phyloP scores from a whole-genome alignment of 2,888 invertebrate species.

The Unio delphinus region DNA sequence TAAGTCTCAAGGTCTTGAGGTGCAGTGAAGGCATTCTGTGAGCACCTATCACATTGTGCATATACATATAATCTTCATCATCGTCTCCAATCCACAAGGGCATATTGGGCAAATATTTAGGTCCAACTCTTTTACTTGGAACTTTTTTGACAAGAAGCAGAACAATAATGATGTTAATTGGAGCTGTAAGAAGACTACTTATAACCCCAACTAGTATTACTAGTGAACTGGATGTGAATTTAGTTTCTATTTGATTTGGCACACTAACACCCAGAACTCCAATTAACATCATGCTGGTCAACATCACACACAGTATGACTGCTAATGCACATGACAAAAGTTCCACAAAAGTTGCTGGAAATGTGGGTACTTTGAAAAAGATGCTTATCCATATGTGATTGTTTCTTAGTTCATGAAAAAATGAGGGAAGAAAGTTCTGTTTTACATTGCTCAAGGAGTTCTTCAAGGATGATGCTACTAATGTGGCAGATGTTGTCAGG shows the following conservation, averaged over 20 bases:
- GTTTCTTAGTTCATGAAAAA: conserved; percentile 41
- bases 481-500: conserved; percentile 16
- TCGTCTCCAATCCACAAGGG: too few relatives aligned
- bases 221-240: conserved; percentile 18
- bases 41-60: too few relatives aligned
- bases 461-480: conserved; percentile 26
- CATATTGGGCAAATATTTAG: too few relatives aligned
- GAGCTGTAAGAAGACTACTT: conserved; percentile 39
- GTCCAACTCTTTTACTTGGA: too few relatives aligned
- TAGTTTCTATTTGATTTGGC: conserved; percentile 22
- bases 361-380: conserved; percentile 46
- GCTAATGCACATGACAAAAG: conserved; percentile 56
- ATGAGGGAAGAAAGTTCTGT: conserved; percentile 27
- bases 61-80: too few relatives aligned
- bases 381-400: conserved; percentile 65
- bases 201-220: conserved; percentile 42
- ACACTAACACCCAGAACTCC: conserved; percentile 44
- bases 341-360: conserved; percentile 46
- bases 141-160: conserved; percentile 26
- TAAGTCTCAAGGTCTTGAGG: too few relatives aligned
- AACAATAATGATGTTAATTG: conserved; percentile 39
- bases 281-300: conserved; percentile 59
- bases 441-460: conserved; percentile 8
- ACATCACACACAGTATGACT: conserved; percentile 53
- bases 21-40: too few relatives aligned